Percentiles rank a stretch among this genome's conserved stretches.
Conservation (phyloP, 2,888 invertebrate genomes). For the Standfussiana lucernea region DNA sequence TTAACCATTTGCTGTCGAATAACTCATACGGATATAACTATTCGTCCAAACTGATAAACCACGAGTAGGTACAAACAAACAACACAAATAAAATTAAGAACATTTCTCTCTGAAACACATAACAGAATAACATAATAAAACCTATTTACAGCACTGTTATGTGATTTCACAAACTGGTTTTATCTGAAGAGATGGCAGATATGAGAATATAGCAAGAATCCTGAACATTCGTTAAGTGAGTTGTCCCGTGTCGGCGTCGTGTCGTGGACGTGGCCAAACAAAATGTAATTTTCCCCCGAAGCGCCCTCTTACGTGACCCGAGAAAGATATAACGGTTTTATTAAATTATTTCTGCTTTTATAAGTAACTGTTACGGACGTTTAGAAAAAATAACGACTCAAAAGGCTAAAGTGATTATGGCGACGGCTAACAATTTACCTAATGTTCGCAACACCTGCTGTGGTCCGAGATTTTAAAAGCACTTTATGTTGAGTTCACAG, state of each 20-base stretch:
- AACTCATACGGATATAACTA: neutral
- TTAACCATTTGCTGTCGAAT: neutral
- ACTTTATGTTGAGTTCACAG: conserved; percentile 69
- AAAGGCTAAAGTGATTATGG: conserved; percentile 81
- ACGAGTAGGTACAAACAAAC: conserved; percentile 17
- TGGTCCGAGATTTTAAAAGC: conserved; percentile 72
- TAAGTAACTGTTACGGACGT: conserved; percentile 84
- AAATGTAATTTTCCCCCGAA: conserved; percentile 89
- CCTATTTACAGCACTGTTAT: conserved; percentile 65
- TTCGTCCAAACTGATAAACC: conserved; percentile 1
- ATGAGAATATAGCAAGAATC: conserved; percentile 87
- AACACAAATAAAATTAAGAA: conserved; percentile 48
- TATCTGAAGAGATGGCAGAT: conserved; percentile 83
- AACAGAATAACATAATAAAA: conserved; percentile 63
- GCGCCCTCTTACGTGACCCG: conserved; percentile 89
- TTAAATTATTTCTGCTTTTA: conserved; percentile 89
- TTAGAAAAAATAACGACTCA: conserved; percentile 81
- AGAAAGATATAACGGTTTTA: conserved; percentile 89
- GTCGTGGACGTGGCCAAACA: conserved; percentile 87
- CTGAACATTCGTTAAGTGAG: conserved; percentile 88
- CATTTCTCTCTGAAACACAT: conserved; percentile 41
- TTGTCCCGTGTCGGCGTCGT: conserved; percentile 86
- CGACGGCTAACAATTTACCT: conserved; percentile 72
- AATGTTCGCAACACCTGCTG: conserved; percentile 70
- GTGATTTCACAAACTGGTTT: conserved; percentile 71